Evolutionary conservation across 2,888 invertebrate species (phyloP).

Genomic region (Melinopterus prodromus): DNA sequence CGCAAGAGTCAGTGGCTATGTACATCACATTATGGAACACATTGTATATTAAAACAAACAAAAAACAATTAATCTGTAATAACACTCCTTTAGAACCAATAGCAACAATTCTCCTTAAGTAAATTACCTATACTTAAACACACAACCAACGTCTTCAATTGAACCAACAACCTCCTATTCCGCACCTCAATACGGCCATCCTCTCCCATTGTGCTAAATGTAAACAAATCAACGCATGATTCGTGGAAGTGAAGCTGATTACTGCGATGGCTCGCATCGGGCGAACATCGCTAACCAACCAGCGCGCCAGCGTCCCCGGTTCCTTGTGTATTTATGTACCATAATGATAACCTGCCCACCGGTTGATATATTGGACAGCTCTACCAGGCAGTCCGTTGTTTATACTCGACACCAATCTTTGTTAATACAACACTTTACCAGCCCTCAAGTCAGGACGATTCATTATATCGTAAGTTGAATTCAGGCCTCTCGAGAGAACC

Average conservation of each 20-base stretch:
- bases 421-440: conserved; percentile 57
- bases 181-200: background rate
- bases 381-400: conserved; percentile 51
- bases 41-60: too few relatives aligned
- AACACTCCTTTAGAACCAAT: background rate
- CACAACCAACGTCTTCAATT: background rate
- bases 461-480: conserved; percentile 44
- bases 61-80: too few relatives aligned
- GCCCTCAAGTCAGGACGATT: conserved; percentile 52
- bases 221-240: conserved; percentile 4
- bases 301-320: conserved; percentile 42
- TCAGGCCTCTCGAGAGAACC: background rate
- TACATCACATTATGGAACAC: too few relatives aligned
- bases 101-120: background rate
- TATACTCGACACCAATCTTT: conserved; percentile 52
- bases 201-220: conserved; percentile 4
- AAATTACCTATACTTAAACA: background rate
- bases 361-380: conserved; percentile 58
- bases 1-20: too few relatives aligned
- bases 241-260: conserved; percentile 13
- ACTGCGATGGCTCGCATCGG: background rate
- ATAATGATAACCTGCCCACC: conserved; percentile 59
- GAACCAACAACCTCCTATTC: background rate
- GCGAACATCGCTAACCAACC: conserved; percentile 17
- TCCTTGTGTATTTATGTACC: conserved; percentile 58